phyloP scores from a whole-genome alignment of 2,113 vertebrate genomes.

The Choloepus hoffmanni region DNA sequence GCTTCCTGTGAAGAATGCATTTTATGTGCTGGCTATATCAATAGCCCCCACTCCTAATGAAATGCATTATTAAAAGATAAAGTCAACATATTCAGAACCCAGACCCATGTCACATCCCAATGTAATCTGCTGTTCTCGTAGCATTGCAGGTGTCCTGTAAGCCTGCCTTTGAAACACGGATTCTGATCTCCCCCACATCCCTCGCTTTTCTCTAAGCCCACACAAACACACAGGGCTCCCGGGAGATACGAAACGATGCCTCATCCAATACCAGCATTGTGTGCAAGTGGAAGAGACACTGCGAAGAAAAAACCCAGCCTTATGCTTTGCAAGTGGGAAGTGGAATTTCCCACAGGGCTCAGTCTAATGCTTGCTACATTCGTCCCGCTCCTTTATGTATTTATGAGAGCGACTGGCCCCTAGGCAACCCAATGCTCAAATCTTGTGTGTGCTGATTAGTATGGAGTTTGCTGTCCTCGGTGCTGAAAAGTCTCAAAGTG shows the following conservation, averaged over 20 bases:
- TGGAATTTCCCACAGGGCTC: background rate
- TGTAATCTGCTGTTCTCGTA: constrained; percentile 30
- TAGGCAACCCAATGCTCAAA: background rate
- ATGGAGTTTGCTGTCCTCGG: background rate
- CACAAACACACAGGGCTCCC: background rate
- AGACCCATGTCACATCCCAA: background rate
- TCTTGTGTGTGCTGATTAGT: rapidly evolving
- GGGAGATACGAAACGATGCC: rapidly evolving
- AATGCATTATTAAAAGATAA: constrained; percentile 71
- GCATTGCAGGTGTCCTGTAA: background rate
- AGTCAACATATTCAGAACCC: constrained; percentile 61
- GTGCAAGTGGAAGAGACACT: background rate
- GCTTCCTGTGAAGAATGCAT: constrained; percentile 53
- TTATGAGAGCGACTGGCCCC: background rate
- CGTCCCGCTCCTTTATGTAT: background rate
- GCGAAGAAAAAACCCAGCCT: background rate
- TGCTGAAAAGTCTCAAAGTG: background rate
- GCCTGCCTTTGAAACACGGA: background rate
- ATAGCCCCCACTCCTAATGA: constrained; percentile 37
- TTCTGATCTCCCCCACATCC: background rate
- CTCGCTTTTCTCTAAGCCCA: background rate
- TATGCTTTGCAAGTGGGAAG: constrained; percentile 11
- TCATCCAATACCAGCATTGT: background rate
- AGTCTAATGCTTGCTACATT: background rate
- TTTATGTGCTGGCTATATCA: constrained; percentile 35